Evolutionary conservation across 2,888 invertebrate species (phyloP).

Genomic region (Adineta ricciae): DNA sequence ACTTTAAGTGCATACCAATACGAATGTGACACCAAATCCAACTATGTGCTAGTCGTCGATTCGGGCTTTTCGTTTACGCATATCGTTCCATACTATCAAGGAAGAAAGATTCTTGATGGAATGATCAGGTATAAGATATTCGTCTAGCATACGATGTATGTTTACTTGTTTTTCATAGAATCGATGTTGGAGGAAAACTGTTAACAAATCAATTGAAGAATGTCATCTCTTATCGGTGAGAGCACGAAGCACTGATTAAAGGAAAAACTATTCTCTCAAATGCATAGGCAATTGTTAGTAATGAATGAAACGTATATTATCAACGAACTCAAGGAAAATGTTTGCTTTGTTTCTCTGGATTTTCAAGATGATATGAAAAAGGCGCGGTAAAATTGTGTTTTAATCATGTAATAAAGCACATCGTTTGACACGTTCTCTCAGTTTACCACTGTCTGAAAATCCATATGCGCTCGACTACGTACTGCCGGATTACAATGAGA

Average conservation of each 20-base stretch:
- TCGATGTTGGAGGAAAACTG: conserved; percentile 90
- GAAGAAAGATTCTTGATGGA: conserved; percentile 60
- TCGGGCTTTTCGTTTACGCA: conserved; percentile 91
- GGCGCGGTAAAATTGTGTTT: conserved; percentile 40
- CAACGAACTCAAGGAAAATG: conserved; percentile 94
- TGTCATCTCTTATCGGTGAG: conserved; percentile 75
- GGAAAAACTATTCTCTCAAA: conserved; percentile 41
- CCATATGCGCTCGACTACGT: conserved; percentile 78
- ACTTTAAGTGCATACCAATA: conserved; percentile 68
- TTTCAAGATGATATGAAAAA: conserved; percentile 61
- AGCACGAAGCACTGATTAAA: too few species aligned
- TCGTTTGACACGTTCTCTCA: neutral
- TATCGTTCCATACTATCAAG: conserved; percentile 67
- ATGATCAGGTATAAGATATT: conserved; percentile 42
- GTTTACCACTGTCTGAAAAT: conserved; percentile 50
- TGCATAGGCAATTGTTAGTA: conserved; percentile 72
- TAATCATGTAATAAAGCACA: neutral
- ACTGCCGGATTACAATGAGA: conserved; percentile 82
- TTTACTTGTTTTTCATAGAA: conserved; percentile 39
- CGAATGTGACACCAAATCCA: conserved; percentile 54
- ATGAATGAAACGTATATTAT: conserved; percentile 98
- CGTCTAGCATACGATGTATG: conserved; percentile 47
- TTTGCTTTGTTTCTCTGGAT: conserved; percentile 78
- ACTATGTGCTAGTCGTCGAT: conserved; percentile 66
- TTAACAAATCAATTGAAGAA: conserved; percentile 95